Evolutionary conservation across 2,113 vertebrate species (phyloP), one percentile per base, ranked within the genome.

Genomic region (Tachuris rubrigastra): DNA sequence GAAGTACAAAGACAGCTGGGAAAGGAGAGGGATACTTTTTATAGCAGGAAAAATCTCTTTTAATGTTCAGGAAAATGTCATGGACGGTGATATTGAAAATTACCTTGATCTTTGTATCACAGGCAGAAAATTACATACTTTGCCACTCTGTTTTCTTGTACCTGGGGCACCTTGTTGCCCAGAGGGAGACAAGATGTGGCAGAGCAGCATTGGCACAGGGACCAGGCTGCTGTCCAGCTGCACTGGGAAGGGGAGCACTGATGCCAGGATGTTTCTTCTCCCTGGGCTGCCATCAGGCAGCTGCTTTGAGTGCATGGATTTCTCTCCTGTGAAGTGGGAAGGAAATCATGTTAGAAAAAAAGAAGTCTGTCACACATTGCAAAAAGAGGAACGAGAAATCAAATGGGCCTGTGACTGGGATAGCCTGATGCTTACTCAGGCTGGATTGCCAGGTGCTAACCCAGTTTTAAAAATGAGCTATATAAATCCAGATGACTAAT

Each of bases 401-500:
- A 81, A 86, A 81, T 31, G 12, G 55, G 69, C 31, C 69, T 75
- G 65, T 6, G 5, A 59, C 87, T 86, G 80, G 92, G 93, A 44
- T 88, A 88, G 76, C 68, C 79, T 87, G 56, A 31, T 78, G 80
- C 84, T 81, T 96, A 81, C 65, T 78, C 39, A 89, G 68, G 25
- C 88, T 95, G 44, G 72, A 86, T 88, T 92, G 79, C 90, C 92
- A 95, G 93, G 82, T 94, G 68, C 59, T 90, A 93, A 87, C 52
- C 59, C 28, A 68, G 72, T 81, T 94, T 80, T 89, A 72, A 85
- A 95, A 93, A 90, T 72, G 83, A 93, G 31, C 76, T 74, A 10
- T 81, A 52, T 92, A 89, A 94, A 81, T 92, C 68, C 83, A 93
- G 55, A 87, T 94, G 86, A 96, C 73, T 92, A 94, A 81, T 89